Evolutionary conservation across 2,888 invertebrate genomes (phyloP), one percentile per base, ranked within the genome.

Genomic region (Conistra vaccinii): DNA sequence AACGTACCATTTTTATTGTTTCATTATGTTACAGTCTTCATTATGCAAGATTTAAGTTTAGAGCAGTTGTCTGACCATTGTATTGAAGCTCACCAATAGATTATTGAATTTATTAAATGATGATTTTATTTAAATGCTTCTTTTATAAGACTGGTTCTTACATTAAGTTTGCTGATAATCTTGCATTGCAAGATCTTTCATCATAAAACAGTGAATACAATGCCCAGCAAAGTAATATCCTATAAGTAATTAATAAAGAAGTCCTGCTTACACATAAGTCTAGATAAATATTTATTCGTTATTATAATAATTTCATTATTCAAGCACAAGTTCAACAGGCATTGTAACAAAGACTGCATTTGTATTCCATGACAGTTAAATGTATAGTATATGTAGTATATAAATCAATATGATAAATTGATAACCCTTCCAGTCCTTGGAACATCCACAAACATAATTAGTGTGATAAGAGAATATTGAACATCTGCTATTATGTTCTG

Each of bases 401-500:
- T 85, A 76, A 70, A 70, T 63, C 83, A 68, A 68, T 68, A 69
- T 76, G 85, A 83, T 65, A 65, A 29, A 65, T 48, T 48, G 53
- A 51, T 83, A 81, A 83, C 85, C 82, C 70, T 61, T 67, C 51
- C 12, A 68, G 72, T 73, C 45, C 68, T 78, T 45, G 2, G 60
- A 69, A 58, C 48, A 68, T 66, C 53, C 29, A 72, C 66, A 78
- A 39, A 83, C 80, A 83, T 65, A 60, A 80, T 39, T 61, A 69
- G 12, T 73, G 14, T 76, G 87, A 81, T 85, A 85, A 81, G 71
- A 70, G 60, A 63, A 63, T 81, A 66, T 67, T 48, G 55, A 67
- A 76, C 58, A 76, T 69, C 65, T 62, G 32, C 61, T 76, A 51
- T 66, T 66, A 60, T 67, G 55, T 63, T 73, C 81, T 65, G 35